Conservation (phyloP, 2,113 vertebrate genomes). For the Leptocoma aspasia region DNA sequence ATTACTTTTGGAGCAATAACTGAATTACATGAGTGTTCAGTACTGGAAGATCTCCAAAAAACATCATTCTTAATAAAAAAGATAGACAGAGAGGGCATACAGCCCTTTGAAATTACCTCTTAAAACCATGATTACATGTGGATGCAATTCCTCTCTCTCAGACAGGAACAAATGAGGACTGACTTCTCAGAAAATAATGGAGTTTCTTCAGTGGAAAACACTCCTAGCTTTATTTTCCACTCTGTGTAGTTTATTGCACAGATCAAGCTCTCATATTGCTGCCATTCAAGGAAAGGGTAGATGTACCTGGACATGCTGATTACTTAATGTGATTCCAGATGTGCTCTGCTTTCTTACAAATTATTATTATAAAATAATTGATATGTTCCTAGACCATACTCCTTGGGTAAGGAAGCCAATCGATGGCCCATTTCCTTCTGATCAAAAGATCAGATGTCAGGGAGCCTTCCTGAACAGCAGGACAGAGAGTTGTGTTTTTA, state of each 20-base stretch:
- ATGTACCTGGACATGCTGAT: not conserved
- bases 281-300: not conserved
- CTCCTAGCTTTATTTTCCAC: not conserved
- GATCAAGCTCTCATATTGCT: not conserved
- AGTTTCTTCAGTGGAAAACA: not conserved
- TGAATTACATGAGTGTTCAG: conserved; percentile 45
- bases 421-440: not conserved
- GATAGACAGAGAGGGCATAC: conserved; percentile 34
- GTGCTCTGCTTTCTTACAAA: not conserved
- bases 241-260: not conserved
- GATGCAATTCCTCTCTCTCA: conserved; percentile 16
- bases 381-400: not conserved
- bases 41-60: conserved; percentile 41
- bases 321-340: not conserved
- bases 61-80: conserved; percentile 40
- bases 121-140: conserved; percentile 33
- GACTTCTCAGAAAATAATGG: conserved; percentile 1
- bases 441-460: not conserved
- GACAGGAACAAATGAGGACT: conserved; percentile 1
- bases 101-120: conserved; percentile 50
- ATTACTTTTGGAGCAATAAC: conserved; percentile 56
- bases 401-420: not conserved
- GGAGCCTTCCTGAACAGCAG: not conserved
- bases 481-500: not conserved
- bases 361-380: not conserved